phyloP scores from a whole-genome alignment of 2,888 invertebrate species.

The Serrognathus titanus region DNA sequence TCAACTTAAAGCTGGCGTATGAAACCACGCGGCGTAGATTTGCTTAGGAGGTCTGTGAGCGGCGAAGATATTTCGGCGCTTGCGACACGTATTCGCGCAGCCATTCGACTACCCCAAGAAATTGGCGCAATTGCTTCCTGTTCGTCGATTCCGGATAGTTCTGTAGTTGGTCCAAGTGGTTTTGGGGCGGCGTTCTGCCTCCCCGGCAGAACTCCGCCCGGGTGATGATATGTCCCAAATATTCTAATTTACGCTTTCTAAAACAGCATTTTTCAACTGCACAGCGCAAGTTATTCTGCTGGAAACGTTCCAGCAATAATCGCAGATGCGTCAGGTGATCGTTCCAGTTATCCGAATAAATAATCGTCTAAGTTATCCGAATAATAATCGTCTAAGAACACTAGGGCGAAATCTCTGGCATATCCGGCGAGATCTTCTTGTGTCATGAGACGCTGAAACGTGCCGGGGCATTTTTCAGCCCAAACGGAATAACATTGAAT shows the following conservation, averaged over 20 bases:
- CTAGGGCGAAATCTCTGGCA: slow-evolving; percentile 20
- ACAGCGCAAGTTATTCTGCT: slow-evolving; percentile 12
- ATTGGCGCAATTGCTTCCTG: slow-evolving; percentile 6
- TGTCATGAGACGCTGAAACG: slow-evolving; percentile 34
- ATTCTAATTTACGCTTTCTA: slow-evolving; percentile 1
- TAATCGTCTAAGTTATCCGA: too few relatives aligned
- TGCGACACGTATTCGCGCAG: slow-evolving; percentile 28
- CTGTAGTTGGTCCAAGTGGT: slow-evolving; percentile 4
- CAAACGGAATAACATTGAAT: too few relatives aligned
- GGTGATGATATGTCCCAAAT: slow-evolving; percentile 9
- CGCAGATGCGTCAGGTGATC: slow-evolving; percentile 23
- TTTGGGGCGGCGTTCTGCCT: slow-evolving; percentile 1
- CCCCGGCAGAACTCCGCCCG: slow-evolving; percentile 2
- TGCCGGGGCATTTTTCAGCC: slow-evolving; percentile 30
- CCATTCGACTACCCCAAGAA: slow-evolving; percentile 28
- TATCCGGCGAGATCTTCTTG: slow-evolving; percentile 24
- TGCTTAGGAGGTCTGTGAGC: slow-evolving; percentile 23
- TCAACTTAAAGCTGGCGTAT: slow-evolving; percentile 23
- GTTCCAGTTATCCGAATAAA: slow-evolving; percentile 15
- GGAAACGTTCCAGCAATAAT: slow-evolving; percentile 22
- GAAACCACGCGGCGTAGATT: slow-evolving; percentile 16
- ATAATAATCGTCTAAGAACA: slow-evolving; percentile 37
- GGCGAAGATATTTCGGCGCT: slow-evolving; percentile 23
- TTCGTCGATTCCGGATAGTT: not conserved
- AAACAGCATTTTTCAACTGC: slow-evolving; percentile 4